Percentiles rank a stretch among this genome's conserved stretches.
These are phyloP conservation scores for Aleiodes testaceus DNA, from an alignment of 2,888 invertebrate genomes.

Conservation along the genomic window DNA sequence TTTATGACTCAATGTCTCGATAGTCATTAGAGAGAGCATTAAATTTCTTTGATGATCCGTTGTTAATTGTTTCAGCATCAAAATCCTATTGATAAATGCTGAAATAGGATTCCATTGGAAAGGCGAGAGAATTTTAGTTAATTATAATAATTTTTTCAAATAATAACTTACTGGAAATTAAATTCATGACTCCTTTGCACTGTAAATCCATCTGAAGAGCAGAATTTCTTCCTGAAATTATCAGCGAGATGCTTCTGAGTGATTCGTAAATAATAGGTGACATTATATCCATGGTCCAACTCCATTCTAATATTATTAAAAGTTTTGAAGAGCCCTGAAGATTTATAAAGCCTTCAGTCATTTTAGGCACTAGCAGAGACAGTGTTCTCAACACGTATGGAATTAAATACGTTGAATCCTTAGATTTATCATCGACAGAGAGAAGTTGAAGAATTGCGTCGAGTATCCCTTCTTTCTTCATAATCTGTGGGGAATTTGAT, in stretches of 20 bases:
- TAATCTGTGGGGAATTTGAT: slow-evolving; percentile 53
- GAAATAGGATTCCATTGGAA: too few species aligned
- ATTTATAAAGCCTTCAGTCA: slow-evolving; percentile 62
- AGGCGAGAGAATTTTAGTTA: too few species aligned
- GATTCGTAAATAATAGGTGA: slow-evolving; percentile 48
- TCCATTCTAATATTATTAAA: slow-evolving; percentile 57
- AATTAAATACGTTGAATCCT: slow-evolving; percentile 53
- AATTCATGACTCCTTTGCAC: slow-evolving; percentile 47
- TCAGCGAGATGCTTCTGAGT: slow-evolving; percentile 56
- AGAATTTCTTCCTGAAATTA: slow-evolving; percentile 47
- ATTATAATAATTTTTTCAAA: too few species aligned
- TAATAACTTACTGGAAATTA: slow-evolving; percentile 53
- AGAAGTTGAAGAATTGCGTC: slow-evolving; percentile 56
- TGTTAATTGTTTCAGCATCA: slow-evolving; percentile 54
- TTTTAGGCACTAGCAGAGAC: slow-evolving; percentile 56
- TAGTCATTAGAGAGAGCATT: slow-evolving; percentile 57
- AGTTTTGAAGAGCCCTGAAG: slow-evolving; percentile 62
- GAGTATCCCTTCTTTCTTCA: slow-evolving; percentile 54
- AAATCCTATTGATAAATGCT: slow-evolving; percentile 56
- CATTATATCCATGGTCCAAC: slow-evolving; percentile 53
- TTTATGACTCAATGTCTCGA: slow-evolving; percentile 56
- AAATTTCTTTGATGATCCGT: slow-evolving; percentile 59
- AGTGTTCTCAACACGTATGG: slow-evolving; percentile 59
- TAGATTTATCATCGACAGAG: slow-evolving; percentile 48
- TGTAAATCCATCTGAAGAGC: slow-evolving; percentile 54